phyloP scores from a whole-genome alignment of 2,113 vertebrate genomes.

The Paraplagusia blochii region DNA sequence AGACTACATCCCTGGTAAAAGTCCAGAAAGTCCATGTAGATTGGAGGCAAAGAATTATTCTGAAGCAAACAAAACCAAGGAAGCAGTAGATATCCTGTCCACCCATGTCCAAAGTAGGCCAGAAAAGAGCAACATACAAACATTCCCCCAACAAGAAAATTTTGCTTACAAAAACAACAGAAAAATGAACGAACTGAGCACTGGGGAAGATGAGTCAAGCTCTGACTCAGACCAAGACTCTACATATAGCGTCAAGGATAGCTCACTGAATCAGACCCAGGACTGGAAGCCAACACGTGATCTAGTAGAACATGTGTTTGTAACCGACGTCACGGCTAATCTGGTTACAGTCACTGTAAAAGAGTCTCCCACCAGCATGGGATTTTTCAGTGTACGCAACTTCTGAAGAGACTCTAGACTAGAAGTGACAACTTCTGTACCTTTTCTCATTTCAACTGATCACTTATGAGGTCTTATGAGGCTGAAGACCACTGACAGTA shows the following conservation, averaged over 20 bases:
- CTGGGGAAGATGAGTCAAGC: slow-evolving; percentile 85
- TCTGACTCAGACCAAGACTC: slow-evolving; percentile 89
- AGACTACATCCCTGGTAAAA: slow-evolving; percentile 40
- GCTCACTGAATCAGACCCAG: slow-evolving; percentile 83
- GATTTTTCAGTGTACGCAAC: slow-evolving; percentile 92
- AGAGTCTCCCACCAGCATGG: slow-evolving; percentile 96
- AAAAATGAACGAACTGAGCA: slow-evolving; percentile 81
- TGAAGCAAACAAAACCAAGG: slow-evolving; percentile 41
- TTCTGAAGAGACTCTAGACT: slow-evolving; percentile 74
- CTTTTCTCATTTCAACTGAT: not conserved
- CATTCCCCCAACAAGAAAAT: slow-evolving; percentile 50
- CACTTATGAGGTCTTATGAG: no score
- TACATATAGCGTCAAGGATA: slow-evolving; percentile 71
- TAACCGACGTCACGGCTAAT: slow-evolving; percentile 96
- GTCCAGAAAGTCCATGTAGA: slow-evolving; percentile 26
- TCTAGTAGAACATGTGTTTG: slow-evolving; percentile 95
- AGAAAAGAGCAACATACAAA: slow-evolving; percentile 66
- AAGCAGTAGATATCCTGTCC: slow-evolving; percentile 37
- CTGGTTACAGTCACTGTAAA: slow-evolving; percentile 97
- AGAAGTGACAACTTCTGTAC: not conserved
- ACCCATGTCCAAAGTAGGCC: slow-evolving; percentile 56
- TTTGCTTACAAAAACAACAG: slow-evolving; percentile 59
- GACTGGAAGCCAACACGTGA: slow-evolving; percentile 95
- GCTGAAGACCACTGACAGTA: no score
- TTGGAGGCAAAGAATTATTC: slow-evolving; percentile 46